phyloP scores from a whole-genome alignment of 2,888 invertebrate species.

The Cataglyphis rosenhaueri region DNA sequence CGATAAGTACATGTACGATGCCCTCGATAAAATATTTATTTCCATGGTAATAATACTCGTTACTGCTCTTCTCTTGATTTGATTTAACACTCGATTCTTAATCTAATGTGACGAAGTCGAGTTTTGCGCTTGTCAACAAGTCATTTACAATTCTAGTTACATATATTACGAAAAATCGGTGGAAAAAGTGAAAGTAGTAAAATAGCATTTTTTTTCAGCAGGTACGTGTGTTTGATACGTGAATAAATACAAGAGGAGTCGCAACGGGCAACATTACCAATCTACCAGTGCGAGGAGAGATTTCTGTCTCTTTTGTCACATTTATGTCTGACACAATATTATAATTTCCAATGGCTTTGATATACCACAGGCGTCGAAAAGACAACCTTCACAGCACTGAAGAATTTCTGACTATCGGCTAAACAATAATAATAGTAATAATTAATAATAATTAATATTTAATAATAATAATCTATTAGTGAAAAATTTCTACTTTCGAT shows the following conservation, averaged over 20 bases:
- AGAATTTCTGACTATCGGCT: slow-evolving; percentile 83
- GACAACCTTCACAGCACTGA: slow-evolving; percentile 85
- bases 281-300: slow-evolving; percentile 73
- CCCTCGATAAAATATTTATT: slow-evolving; percentile 62
- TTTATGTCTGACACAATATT: slow-evolving; percentile 75
- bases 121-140: slow-evolving; percentile 65
- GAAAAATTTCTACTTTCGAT: slow-evolving; percentile 84
- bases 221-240: slow-evolving; percentile 75
- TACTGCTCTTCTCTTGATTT: slow-evolving; percentile 68
- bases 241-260: slow-evolving; percentile 72
- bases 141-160: slow-evolving; percentile 68
- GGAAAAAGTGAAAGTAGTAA: slow-evolving; percentile 81
- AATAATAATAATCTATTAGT: slow-evolving; percentile 80
- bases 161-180: slow-evolving; percentile 72
- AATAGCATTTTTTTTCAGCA: slow-evolving; percentile 76
- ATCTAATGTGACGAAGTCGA: slow-evolving; percentile 69
- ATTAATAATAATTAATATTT: slow-evolving; percentile 39
- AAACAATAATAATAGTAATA: slow-evolving; percentile 75
- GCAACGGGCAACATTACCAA: slow-evolving; percentile 71
- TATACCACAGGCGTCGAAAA: slow-evolving; percentile 80
- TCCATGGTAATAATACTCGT: slow-evolving; percentile 69
- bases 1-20: slow-evolving; percentile 71
- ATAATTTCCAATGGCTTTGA: slow-evolving; percentile 80
- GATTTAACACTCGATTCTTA: slow-evolving; percentile 72
- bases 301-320: slow-evolving; percentile 68